Evolutionary conservation across 2,113 vertebrate species (phyloP).

Genomic region (Melanerpes formicivorus): DNA sequence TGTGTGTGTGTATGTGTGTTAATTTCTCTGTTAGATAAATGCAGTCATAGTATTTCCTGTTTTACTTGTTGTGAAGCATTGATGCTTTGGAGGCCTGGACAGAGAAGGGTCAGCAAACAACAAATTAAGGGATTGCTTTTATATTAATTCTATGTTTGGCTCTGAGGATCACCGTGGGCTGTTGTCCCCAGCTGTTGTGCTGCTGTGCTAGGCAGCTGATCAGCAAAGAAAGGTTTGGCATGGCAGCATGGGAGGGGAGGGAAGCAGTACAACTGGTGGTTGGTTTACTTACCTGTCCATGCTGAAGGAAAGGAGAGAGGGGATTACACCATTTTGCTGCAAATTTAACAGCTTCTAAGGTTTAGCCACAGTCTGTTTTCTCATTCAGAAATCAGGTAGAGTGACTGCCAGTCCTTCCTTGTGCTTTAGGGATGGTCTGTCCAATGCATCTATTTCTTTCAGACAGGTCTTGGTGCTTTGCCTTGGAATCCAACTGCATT

Average conservation of each 20-base stretch:
- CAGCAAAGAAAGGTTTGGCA: background rate
- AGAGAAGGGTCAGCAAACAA: background rate
- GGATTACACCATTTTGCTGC: background rate
- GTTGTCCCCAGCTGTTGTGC: background rate
- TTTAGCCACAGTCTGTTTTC: background rate
- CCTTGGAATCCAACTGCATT: background rate
- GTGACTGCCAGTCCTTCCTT: background rate
- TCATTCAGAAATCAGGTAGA: background rate
- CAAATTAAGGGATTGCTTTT: background rate
- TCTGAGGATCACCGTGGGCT: background rate
- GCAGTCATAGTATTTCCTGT: background rate
- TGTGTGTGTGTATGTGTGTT: background rate
- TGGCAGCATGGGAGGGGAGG: background rate
- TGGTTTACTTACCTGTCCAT: background rate
- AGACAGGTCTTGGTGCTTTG: background rate
- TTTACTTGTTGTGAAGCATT: background rate
- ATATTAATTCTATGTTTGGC: background rate
- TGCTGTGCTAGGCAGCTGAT: background rate
- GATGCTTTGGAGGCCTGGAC: background rate
- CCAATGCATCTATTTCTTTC: background rate
- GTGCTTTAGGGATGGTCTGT: background rate
- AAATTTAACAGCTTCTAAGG: background rate
- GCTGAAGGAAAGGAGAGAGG: background rate
- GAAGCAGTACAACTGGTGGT: background rate
- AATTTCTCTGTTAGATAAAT: background rate